A percentile compares a stretch with the other conserved stretches of the same genome.
Evolutionary conservation across 2,113 vertebrate genomes (phyloP).

Genomic region (Paramisgurnus dabryanus): DNA sequence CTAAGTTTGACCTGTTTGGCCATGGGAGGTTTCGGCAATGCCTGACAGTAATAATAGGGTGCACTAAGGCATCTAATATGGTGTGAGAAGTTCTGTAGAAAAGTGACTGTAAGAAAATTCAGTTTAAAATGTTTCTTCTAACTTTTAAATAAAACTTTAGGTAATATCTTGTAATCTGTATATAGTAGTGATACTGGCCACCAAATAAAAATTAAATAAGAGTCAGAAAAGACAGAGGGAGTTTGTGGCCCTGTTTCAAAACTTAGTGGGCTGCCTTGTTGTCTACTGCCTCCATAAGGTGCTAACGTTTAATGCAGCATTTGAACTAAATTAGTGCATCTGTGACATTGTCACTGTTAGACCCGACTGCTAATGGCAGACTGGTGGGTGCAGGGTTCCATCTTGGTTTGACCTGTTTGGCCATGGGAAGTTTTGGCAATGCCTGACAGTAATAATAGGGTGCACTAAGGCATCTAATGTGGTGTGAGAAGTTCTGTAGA

Average conservation of each 20-base stretch:
- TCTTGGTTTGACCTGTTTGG: constrained; percentile 30
- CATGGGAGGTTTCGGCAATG: constrained; percentile 20
- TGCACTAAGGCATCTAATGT: constrained; percentile 7
- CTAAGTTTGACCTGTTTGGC: constrained; percentile 24
- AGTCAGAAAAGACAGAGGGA: constrained; percentile 14
- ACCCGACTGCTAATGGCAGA: constrained; percentile 40
- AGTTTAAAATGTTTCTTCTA: neutral
- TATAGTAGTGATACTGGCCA: neutral
- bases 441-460: constrained; percentile 41
- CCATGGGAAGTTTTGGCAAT: constrained; percentile 15
- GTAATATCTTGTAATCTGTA: neutral
- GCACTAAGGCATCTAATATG: constrained; percentile 11
- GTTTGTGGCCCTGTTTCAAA: constrained; percentile 2
- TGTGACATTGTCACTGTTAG: constrained; percentile 24
- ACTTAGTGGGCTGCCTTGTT: neutral
- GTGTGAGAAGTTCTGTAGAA: constrained; percentile 27
- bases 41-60: constrained; percentile 39
- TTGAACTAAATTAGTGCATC: neutral
- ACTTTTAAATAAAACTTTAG: neutral
- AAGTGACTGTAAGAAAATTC: constrained; percentile 13
- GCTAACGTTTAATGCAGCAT: neutral
- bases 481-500: constrained; percentile 29
- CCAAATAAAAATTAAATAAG: constrained; percentile 22
- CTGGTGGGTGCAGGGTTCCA: constrained; percentile 23
- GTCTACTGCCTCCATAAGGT: neutral